Base-by-base conservation (phyloP, 2,797 vertebrate genomes). In the Hyperoplus immaculatus region DNA sequence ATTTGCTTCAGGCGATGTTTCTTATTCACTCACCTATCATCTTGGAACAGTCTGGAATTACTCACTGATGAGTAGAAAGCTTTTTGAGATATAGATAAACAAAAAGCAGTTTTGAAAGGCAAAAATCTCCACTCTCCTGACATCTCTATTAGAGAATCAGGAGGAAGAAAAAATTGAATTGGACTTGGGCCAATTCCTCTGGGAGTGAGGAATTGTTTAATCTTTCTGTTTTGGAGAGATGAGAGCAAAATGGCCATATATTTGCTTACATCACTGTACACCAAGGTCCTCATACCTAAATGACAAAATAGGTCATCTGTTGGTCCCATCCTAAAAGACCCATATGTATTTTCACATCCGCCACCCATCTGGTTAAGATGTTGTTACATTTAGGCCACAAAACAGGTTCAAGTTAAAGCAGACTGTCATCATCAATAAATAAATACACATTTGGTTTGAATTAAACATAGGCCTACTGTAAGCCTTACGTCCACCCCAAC, bases 11-110 rank as follows among this genome's bases (percentile, higher is more conserved):
- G 95, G 93, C 94, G 53, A 92, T 96, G 95, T 95, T 96, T 94
- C 89, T 95, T 95, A 95, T 97, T 97, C 95, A 88, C 88, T 93
- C 94, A 95, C 94, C 94, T 94, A 95, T 96, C 95, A 94, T 95
- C 95, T 95, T 95, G 95, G 93, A 96, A 93, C 93, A 94, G 95
- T 94, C 93, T 92, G 93, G 93, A 95, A 94, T 96, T 94, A 96
- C 94, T 96, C 93, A 88, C 86, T 93, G 95, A 96, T 90, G 95
- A 96, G 92, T 72, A 77, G 93, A 89, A 92, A 93, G 94, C 94
- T 93, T 96, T 29, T 96, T 91, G 88, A 96, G 95, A 95, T 92
- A 88, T 80, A 92, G 94, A 95, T 95, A 95, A 93, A 85, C 80
- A 83, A 87, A 92, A 87, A 90, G 92, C 88, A 87, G 90, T 94